phyloP scores from a whole-genome alignment of 2,888 invertebrate species.

The Catocala sponsa region DNA sequence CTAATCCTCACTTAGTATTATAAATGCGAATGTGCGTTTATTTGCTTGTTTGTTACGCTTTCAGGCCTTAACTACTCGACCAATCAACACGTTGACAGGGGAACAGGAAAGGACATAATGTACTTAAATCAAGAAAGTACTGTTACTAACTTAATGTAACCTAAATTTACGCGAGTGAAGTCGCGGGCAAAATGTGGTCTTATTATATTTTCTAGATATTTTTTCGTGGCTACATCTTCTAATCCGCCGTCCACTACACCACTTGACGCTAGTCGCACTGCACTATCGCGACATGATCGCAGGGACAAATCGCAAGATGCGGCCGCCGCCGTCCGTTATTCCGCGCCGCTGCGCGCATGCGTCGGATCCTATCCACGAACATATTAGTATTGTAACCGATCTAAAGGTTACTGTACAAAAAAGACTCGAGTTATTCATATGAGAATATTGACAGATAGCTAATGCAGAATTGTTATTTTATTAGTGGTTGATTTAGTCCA shows the following conservation, averaged over 20 bases:
- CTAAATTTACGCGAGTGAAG: too few species aligned
- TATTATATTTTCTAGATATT: not conserved
- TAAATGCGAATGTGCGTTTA: too few species aligned
- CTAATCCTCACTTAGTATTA: too few species aligned
- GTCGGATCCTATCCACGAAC: conserved; percentile 53
- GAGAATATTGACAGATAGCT: conserved; percentile 33
- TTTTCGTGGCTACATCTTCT: conserved; percentile 11
- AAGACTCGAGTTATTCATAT: conserved; percentile 28
- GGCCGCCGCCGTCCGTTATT: conserved; percentile 53
- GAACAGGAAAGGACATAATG: too few species aligned
- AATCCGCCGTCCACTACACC: conserved; percentile 51
- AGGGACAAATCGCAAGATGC: conserved; percentile 74
- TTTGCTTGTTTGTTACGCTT: too few species aligned
- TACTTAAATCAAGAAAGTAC: too few species aligned
- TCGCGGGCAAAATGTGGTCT: too few species aligned
- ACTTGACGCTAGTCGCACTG: conserved; percentile 61
- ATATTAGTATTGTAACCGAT: conserved; percentile 61
- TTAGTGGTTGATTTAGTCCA: too few species aligned
- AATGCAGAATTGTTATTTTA: not conserved
- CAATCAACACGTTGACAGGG: too few species aligned
- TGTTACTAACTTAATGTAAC: too few species aligned
- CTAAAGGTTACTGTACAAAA: conserved; percentile 53
- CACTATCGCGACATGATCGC: conserved; percentile 69
- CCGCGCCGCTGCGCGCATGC: conserved; percentile 62
- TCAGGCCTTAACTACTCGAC: too few species aligned